Conservation (phyloP, 2,888 invertebrate species). For the Ichneumon xanthorius region DNA sequence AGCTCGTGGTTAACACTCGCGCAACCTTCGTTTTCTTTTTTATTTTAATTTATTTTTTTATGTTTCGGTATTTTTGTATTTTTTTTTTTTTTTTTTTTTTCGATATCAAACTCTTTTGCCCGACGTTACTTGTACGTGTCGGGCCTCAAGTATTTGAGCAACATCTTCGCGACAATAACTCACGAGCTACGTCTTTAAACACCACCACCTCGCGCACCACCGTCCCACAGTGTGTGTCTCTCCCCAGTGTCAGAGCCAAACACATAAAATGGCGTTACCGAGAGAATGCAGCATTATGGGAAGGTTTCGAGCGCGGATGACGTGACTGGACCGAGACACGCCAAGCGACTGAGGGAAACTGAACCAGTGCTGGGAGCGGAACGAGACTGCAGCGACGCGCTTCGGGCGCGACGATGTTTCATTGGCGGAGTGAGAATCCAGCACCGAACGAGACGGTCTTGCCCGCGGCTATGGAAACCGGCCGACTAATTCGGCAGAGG, state of each 20-base stretch:
- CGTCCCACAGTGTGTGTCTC: conserved; percentile 63
- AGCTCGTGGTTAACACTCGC: conserved; percentile 34
- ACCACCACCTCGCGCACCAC: conserved; percentile 67
- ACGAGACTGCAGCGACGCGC: conserved; percentile 25
- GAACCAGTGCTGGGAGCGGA: not conserved
- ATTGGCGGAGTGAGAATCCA: not conserved
- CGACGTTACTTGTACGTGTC: conserved; percentile 81
- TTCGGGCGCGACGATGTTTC: not conserved
- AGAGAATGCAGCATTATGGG: conserved; percentile 76
- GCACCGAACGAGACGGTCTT: not conserved
- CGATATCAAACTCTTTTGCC: conserved; percentile 34
- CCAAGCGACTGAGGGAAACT: conserved; percentile 1
- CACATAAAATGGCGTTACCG: conserved; percentile 83
- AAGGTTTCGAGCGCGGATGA: conserved; percentile 40
- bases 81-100: not conserved
- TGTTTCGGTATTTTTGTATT: too few relatives aligned
- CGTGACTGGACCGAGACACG: conserved; percentile 11
- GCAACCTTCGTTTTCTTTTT: conserved; percentile 8
- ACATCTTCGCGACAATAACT: conserved; percentile 77
- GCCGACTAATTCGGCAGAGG: not conserved
- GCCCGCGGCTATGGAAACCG: not conserved
- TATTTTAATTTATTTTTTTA: not conserved
- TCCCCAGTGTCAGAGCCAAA: conserved; percentile 81
- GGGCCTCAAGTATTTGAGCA: conserved; percentile 79
- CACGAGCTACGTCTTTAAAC: conserved; percentile 58